A percentile compares a stretch with the other conserved stretches of the same genome.
phyloP scores from a whole-genome alignment of 1,140 invertebrate genomes.

The Zaprionus capensis region DNA sequence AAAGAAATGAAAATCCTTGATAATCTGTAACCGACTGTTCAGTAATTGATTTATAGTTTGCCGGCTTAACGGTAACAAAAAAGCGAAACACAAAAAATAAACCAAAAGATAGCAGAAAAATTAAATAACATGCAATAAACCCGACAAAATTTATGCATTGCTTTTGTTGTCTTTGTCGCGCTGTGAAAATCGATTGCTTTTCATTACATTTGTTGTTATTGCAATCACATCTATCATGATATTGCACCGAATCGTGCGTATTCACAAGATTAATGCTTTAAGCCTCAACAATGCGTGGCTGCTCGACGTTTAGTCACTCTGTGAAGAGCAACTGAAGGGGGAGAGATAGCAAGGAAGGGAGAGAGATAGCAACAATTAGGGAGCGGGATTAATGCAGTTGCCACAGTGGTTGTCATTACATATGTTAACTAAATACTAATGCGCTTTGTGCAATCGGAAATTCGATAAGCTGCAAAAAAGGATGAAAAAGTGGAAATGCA shows the following conservation, averaged over 20 bases:
- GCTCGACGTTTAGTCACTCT: neutral
- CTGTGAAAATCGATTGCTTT: neutral
- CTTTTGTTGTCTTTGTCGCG: constrained; percentile 3
- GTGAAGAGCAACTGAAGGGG: no score
- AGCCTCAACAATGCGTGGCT: neutral
- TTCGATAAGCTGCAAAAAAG: neutral
- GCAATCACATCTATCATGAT: neutral
- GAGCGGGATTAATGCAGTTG: neutral
- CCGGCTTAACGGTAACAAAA: constrained; percentile 41
- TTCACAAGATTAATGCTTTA: neutral
- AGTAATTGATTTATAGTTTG: constrained; percentile 71
- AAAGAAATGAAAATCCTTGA: constrained; percentile 44
- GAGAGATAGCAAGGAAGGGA: neutral
- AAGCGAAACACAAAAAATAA: neutral
- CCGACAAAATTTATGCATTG: constrained; percentile 26
- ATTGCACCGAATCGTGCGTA: neutral
- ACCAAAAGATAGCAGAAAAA: constrained; percentile 31
- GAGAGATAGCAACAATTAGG: neutral
- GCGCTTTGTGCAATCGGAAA: neutral
- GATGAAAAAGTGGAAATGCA: neutral
- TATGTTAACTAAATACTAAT: constrained; percentile 4
- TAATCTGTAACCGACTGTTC: constrained; percentile 63
- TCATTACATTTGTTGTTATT: constrained; percentile 10
- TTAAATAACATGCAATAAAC: constrained; percentile 58
- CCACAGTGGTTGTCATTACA: neutral